Percentiles rank a stretch among this genome's conserved stretches.
phyloP scores from a whole-genome alignment of 2,113 vertebrate genomes.

The Sinocyclocheilus rhinocerous region DNA sequence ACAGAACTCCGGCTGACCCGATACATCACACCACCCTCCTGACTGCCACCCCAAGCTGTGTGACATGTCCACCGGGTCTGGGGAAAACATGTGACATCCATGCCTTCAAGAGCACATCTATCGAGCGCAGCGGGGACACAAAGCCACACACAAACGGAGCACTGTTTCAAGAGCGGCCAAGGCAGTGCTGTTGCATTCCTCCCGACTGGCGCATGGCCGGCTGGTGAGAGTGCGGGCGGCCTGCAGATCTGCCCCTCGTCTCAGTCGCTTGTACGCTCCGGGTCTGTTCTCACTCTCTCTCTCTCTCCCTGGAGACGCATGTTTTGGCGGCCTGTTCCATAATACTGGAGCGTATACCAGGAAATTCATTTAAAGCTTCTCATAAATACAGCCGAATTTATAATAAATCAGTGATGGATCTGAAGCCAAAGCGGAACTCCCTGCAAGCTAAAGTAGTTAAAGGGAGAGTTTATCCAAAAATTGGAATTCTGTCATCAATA shows the following conservation, averaged over 20 bases:
- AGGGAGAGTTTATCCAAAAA: not conserved
- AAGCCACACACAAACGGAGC: constrained; percentile 53
- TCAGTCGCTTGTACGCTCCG: constrained; percentile 1
- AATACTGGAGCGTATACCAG: constrained; percentile 29
- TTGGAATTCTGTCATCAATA: not conserved
- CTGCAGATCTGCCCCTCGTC: constrained; percentile 34
- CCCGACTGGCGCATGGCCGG: constrained; percentile 56
- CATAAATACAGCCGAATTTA: constrained; percentile 20
- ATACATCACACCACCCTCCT: constrained; percentile 43
- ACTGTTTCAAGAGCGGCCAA: constrained; percentile 52
- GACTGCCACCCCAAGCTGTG: constrained; percentile 41
- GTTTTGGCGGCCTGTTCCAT: constrained; percentile 29
- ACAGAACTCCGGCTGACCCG: constrained; percentile 24
- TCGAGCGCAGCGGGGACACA: constrained; percentile 61
- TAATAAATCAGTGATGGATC: not conserved
- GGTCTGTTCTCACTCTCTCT: constrained; percentile 17
- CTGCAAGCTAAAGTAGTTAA: not conserved
- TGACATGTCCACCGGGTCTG: constrained; percentile 45
- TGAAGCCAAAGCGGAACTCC: not conserved
- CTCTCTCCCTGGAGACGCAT: not conserved
- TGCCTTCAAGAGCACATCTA: constrained; percentile 53
- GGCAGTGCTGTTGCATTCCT: constrained; percentile 56
- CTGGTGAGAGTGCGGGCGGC: constrained; percentile 56
- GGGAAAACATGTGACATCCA: constrained; percentile 48
- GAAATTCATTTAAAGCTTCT: constrained; percentile 44